Evolutionary conservation across 1,140 invertebrate species (phyloP).

Genomic region (Lordiphosa clarofinis): DNA sequence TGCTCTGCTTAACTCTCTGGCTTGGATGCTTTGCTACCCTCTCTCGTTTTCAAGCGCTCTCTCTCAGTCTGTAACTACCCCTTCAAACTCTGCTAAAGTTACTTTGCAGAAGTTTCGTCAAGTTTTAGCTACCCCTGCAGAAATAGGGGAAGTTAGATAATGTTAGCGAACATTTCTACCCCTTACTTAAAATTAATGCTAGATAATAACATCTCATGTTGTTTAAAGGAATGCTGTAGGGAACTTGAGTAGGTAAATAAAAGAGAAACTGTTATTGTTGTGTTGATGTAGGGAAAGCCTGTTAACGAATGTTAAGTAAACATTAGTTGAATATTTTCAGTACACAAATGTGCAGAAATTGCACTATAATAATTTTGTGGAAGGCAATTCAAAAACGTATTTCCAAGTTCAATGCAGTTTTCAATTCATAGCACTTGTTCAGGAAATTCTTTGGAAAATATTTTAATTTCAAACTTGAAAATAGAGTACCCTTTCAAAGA

Average conservation of each 20-base stretch:
- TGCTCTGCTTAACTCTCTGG: constrained; percentile 4
- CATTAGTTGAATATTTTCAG: too few species aligned
- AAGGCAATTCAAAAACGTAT: too few species aligned
- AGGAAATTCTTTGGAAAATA: too few species aligned
- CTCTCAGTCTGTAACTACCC: constrained; percentile 15
- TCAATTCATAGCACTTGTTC: too few species aligned
- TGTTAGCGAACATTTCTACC: constrained; percentile 23
- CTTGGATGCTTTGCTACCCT: neutral
- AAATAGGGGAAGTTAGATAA: constrained; percentile 61
- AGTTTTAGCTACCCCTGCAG: constrained; percentile 39
- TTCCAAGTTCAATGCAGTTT: too few species aligned
- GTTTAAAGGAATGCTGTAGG: neutral
- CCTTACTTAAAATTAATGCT: constrained; percentile 1
- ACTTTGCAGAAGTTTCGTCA: constrained; percentile 52
- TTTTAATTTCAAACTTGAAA: too few species aligned
- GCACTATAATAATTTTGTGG: too few species aligned
- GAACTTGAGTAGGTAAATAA: neutral
- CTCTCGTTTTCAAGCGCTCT: neutral
- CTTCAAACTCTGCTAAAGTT: constrained; percentile 1
- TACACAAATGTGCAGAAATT: too few species aligned
- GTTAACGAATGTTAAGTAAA: too few species aligned
- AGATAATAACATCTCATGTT: neutral
- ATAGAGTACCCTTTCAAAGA: too few species aligned
- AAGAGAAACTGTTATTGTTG: constrained; percentile 8
- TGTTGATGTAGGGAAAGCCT: neutral